These are phyloP conservation scores for Poeciliopsis infans DNA, from an alignment of 2,797 vertebrate species.

Conservation along the genomic window DNA sequence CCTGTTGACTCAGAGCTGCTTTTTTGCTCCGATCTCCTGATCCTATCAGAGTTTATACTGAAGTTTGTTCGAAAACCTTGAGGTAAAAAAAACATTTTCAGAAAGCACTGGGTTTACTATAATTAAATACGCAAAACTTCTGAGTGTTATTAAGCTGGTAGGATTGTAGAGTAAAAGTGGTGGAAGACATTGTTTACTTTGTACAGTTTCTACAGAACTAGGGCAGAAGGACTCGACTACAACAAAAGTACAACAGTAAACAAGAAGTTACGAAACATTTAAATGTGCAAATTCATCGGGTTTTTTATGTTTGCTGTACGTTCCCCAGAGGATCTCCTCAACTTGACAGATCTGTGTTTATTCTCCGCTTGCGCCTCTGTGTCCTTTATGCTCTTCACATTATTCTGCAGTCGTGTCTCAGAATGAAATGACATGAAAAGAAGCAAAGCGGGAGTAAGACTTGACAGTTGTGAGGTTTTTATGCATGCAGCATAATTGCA, in stretches of 20 bases:
- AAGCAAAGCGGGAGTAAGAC: background rate
- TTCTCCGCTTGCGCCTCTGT: background rate
- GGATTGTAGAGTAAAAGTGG: background rate
- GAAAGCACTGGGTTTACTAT: background rate
- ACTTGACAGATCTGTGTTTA: background rate
- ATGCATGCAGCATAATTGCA: background rate
- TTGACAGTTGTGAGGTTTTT: background rate
- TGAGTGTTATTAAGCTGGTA: background rate
- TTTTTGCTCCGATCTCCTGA: background rate
- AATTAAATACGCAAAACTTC: background rate
- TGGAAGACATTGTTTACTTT: background rate
- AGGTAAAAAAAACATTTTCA: background rate
- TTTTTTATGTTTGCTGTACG: background rate
- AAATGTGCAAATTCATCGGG: background rate
- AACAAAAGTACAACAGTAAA: background rate
- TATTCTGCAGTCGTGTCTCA: background rate
- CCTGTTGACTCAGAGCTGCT: background rate
- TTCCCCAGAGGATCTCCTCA: background rate
- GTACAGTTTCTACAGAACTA: background rate
- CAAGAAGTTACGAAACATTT: background rate
- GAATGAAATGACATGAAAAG: background rate
- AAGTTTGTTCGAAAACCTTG: background rate
- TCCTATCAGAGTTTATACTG: background rate
- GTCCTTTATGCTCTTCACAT: conserved; percentile 1
- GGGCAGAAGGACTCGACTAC: background rate